Evolutionary conservation across 2,888 invertebrate genomes (phyloP).

Genomic region (Oxytorus armatus): DNA sequence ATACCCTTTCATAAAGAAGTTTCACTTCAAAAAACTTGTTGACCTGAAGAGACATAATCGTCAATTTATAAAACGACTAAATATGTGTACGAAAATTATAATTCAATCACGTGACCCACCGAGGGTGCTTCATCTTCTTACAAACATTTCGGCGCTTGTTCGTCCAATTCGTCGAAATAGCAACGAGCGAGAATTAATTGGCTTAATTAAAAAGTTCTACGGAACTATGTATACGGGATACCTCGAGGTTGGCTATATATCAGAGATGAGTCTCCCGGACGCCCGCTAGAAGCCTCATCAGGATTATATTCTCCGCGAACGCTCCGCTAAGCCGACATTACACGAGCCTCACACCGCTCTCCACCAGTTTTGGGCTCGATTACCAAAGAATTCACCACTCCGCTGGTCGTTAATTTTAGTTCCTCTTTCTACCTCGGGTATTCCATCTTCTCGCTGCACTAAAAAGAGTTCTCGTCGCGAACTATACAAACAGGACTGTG

Average conservation of each 20-base stretch:
- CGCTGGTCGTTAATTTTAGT: constrained; percentile 40
- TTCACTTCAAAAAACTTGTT: too few species aligned
- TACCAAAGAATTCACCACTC: constrained; percentile 46
- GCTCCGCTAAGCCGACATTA: constrained; percentile 64
- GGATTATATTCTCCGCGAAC: constrained; percentile 62
- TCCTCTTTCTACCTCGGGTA: neutral
- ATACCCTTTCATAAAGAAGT: too few species aligned
- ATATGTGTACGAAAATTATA: neutral
- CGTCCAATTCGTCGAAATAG: constrained; percentile 52
- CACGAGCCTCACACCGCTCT: constrained; percentile 50
- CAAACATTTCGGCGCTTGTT: constrained; percentile 37
- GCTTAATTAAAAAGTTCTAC: constrained; percentile 72
- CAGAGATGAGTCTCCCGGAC: constrained; percentile 15
- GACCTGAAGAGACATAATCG: neutral
- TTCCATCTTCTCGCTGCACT: too few species aligned
- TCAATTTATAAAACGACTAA: neutral
- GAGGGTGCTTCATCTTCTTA: constrained; percentile 30
- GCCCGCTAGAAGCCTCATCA: constrained; percentile 36
- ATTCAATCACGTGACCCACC: neutral
- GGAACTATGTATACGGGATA: constrained; percentile 42
- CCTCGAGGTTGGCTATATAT: constrained; percentile 10
- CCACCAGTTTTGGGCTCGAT: constrained; percentile 49
- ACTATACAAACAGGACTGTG: neutral
- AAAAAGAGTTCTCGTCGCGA: neutral
- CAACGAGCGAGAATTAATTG: constrained; percentile 66